Base-by-base conservation (phyloP, 2,888 invertebrate species). In the Eurytoma adleriae region DNA sequence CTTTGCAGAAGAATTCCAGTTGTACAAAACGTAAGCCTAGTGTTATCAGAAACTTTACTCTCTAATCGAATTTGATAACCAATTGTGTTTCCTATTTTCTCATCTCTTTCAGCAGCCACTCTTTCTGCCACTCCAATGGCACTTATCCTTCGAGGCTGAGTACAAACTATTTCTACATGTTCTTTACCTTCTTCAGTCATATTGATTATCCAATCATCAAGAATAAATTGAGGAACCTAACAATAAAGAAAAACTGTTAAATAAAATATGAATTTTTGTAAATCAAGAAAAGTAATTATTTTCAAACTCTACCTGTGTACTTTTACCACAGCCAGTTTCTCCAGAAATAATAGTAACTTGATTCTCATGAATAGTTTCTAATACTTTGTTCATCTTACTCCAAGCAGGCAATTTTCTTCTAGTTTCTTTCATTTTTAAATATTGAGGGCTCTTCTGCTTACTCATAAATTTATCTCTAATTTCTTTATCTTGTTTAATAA, bases 121-220 rank as follows among this genome's bases (percentile, higher is more conserved):
- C 98, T 92, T 87, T 98, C 97, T 0, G 98, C 97, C 0, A 98
- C 96, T 16, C 97, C 96, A 75, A 98, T 95, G 2, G 98, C 98
- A 0, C 98, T 97, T 86, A 99, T 94, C 85, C 97, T 92, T 64
- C 98, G 93, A 0, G 98, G 98, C 90, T 99, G 98, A 0, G 98
- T 98, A 87, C 98, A 98, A 68, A 98, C 93, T 62, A 99, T 96
- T 87, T 97, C 95, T 3, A 96, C 94, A 81, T 96, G 96, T 13
- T 93, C 91, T 14, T 92, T 91, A 0, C 91, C 92, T 20, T 89
- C 86, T 12, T 90, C 89, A 13, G 92, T 91, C 14, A 92, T 91
- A 83, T 94, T 94, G 1, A 92, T 91, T 71, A 97, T 91, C 94
- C 96, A 97, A 81, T 97, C 94, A 88, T 99, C 98, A 48, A 99